A percentile compares a stretch with the other conserved stretches of the same genome.
Evolutionary conservation across 2,888 invertebrate species (phyloP).

Genomic region (Agonopterix subpropinquella): DNA sequence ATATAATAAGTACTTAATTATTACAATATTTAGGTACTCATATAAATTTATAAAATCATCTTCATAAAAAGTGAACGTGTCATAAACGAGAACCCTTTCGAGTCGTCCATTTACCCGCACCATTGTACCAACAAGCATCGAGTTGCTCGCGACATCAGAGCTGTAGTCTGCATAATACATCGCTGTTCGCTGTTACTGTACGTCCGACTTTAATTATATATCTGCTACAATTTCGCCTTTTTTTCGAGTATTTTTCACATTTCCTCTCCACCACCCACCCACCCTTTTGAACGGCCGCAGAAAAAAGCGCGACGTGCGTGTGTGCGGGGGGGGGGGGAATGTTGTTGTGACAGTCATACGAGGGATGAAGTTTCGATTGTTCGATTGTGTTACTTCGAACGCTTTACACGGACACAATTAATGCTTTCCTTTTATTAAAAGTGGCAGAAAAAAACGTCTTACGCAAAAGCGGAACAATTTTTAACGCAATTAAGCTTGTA

Average conservation of each 20-base stretch:
- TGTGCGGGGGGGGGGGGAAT: conserved; percentile 30
- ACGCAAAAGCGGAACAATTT: not conserved
- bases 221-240: conserved; percentile 76
- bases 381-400: not conserved
- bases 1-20: too few species aligned
- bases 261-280: conserved; percentile 55
- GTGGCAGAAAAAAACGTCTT: not conserved
- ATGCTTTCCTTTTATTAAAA: not conserved
- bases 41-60: not conserved
- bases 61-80: not conserved
- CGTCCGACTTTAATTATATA: conserved; percentile 74
- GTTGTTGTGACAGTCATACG: conserved; percentile 21
- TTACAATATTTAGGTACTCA: too few species aligned
- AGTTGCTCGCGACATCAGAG: conserved; percentile 49
- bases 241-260: conserved; percentile 77
- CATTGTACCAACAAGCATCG: conserved; percentile 19
- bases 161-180: conserved; percentile 70
- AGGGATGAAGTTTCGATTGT: conserved; percentile 3
- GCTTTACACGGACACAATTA: not conserved
- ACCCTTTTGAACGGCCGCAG: conserved; percentile 60
- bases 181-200: conserved; percentile 63
- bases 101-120: too few species aligned
- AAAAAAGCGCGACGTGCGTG: conserved; percentile 55
- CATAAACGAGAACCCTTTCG: not conserved
- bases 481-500: conserved; percentile 67